Base-by-base conservation (phyloP, 2,113 vertebrate genomes). In the Carollia perspicillata region DNA sequence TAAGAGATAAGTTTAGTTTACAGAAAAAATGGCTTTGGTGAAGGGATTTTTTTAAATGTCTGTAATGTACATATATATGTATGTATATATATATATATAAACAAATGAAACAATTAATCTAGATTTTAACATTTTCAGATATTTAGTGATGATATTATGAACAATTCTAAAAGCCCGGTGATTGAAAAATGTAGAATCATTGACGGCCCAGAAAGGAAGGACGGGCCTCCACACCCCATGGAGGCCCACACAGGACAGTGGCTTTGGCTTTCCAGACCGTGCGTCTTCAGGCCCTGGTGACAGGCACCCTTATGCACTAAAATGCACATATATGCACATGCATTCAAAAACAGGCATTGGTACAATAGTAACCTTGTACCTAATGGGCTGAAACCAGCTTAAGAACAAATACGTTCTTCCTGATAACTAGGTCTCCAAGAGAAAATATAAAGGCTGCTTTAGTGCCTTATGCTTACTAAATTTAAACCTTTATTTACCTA, bases 281-380 rank as follows among this genome's bases (percentile, higher is more conserved):
- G n/a, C 93, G 71, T 93, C 85, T 37, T 85, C 96, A 96, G 97
- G 93, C 97, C 98, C 97, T 97, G 97, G 84, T 94, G 96, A 97
- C 97, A 97, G 98, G 97, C 96, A 97, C 97, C 97, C 97, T 97
- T 96, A 97, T 98, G 98, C 98, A 98, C 98, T 98, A 97, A 98
- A 98, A 96, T 97, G 98, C 98, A 97, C 98, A 97, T 97, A 97
- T 97, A 96, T 96, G 95, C 95, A 97, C 97, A 95, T 58, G 97
- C 77, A 28, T 98, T 96, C 90, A 93, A 84, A 93, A 88, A 75
- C 35, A 97, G 97, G 96, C 96, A 90, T 98, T 92, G 97, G 98
- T 98, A 94, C 97, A 97, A 95, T 6, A 65, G 77, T 89, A 89
- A 97, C 47, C 96, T 95, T 97, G 96, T 98, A 97, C 94, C 98